phyloP scores from a whole-genome alignment of 53 echinoderm and acorn worm species.

The Temnopleurus reevesii region DNA sequence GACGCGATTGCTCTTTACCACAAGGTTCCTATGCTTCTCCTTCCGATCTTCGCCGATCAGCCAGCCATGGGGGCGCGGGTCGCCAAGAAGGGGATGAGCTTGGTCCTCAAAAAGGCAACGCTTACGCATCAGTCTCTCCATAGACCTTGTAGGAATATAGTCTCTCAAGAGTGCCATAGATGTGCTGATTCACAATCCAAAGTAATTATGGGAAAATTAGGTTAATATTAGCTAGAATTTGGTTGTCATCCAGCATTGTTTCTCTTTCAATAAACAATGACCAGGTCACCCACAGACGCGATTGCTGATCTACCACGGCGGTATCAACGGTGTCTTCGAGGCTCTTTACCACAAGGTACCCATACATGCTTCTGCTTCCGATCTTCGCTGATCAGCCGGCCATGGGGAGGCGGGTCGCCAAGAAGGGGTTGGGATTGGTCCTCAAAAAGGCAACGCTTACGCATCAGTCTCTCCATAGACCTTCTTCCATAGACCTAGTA shows the following conservation, averaged over 20 bases:
- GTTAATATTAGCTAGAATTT: too few species aligned
- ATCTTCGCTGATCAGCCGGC: constrained; percentile 79
- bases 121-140: constrained; percentile 66
- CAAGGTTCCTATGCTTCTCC: constrained; percentile 73
- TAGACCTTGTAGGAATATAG: too few species aligned
- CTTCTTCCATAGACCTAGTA: too few species aligned
- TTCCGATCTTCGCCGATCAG: constrained; percentile 82
- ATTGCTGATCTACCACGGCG: constrained; percentile 77
- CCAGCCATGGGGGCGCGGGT: constrained; percentile 67
- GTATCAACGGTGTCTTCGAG: constrained; percentile 83
- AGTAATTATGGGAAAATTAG: too few species aligned
- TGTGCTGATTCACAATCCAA: constrained; percentile 64
- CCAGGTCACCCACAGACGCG: constrained; percentile 77
- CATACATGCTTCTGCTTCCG: constrained; percentile 74
- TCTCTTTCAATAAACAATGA: not conserved
- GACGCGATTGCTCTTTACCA: constrained; percentile 81
- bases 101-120: constrained; percentile 62
- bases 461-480: too few species aligned
- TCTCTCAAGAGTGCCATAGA: constrained; percentile 63
- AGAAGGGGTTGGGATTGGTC: constrained; percentile 71
- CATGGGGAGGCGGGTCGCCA: constrained; percentile 59
- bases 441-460: constrained; percentile 66
- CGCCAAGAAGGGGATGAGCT: constrained; percentile 68
- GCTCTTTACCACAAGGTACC: constrained; percentile 87
- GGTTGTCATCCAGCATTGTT: too few species aligned